phyloP scores from a whole-genome alignment of 2,113 vertebrate species.

The Coreoperca whiteheadi region DNA sequence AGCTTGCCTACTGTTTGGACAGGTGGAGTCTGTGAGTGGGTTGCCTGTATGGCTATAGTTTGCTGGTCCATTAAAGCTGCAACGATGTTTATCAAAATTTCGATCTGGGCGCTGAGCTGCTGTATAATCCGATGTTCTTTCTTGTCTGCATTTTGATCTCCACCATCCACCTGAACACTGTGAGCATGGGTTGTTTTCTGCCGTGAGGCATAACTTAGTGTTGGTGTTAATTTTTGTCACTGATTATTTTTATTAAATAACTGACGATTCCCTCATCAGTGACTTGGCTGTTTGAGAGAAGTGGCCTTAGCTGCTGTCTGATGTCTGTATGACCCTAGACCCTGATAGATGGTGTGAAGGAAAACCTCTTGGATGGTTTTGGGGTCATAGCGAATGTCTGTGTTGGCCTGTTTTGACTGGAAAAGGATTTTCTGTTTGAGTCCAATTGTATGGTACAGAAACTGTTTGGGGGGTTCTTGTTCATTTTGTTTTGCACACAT shows the following conservation, averaged over 20 bases:
- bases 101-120: slow-evolving; percentile 16
- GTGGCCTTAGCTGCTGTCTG: background rate
- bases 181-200: slow-evolving; percentile 6
- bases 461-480: too few species aligned
- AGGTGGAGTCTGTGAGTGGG: background rate
- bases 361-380: too few species aligned
- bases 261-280: slow-evolving; percentile 29
- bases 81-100: slow-evolving; percentile 8
- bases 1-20: too few species aligned
- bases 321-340: too few species aligned
- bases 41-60: background rate
- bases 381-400: too few species aligned
- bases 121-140: background rate
- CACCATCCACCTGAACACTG: background rate
- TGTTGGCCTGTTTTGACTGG: too few species aligned
- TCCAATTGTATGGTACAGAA: too few species aligned
- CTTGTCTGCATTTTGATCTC: background rate
- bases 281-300: background rate
- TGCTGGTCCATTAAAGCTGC: slow-evolving; percentile 2
- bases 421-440: too few species aligned
- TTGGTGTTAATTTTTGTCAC: slow-evolving; percentile 15
- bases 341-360: too few species aligned
- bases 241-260: background rate
- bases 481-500: too few species aligned
- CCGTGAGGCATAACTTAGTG: background rate